phyloP scores from a whole-genome alignment of 2,888 invertebrate species.

The Cheilosia urbana region DNA sequence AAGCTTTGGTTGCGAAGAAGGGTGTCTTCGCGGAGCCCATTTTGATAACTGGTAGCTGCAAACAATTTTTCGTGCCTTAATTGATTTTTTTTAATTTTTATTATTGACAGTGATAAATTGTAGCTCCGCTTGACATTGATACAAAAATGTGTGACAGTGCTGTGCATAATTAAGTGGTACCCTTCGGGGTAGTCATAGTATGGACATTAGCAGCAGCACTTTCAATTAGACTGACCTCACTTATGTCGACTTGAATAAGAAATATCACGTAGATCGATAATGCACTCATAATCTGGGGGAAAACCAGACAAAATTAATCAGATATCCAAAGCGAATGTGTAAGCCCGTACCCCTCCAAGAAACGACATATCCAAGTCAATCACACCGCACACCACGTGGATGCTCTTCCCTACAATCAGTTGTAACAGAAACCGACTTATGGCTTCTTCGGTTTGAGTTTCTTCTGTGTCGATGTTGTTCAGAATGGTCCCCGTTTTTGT shows the following conservation, averaged over 20 bases:
- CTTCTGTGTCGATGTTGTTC: conserved; percentile 76
- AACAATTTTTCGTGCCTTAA: conserved; percentile 41
- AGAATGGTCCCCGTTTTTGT: conserved; percentile 77
- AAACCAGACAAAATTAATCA: neutral
- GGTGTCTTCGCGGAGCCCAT: conserved; percentile 40
- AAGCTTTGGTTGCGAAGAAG: neutral
- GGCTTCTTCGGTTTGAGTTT: conserved; percentile 76
- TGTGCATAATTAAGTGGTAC: neutral
- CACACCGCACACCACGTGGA: conserved; percentile 78
- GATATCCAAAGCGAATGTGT: neutral
- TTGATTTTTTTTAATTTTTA: conserved; percentile 54
- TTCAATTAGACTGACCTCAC: conserved; percentile 77
- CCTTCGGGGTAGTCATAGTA: neutral
- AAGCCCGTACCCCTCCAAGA: conserved; percentile 77
- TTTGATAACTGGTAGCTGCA: conserved; percentile 17
- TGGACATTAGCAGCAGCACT: conserved; percentile 26
- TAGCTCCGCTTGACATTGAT: neutral
- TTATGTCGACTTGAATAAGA: conserved; percentile 81
- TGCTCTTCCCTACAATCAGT: conserved; percentile 76
- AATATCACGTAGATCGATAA: conserved; percentile 80
- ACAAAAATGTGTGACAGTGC: neutral
- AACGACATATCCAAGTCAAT: conserved; percentile 80
- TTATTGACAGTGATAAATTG: conserved; percentile 49
- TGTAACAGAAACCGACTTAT: conserved; percentile 80
- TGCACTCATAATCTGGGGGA: conserved; percentile 78